Conservation (phyloP, 2,797 vertebrate species). For the Neosilurus mollespiculum region DNA sequence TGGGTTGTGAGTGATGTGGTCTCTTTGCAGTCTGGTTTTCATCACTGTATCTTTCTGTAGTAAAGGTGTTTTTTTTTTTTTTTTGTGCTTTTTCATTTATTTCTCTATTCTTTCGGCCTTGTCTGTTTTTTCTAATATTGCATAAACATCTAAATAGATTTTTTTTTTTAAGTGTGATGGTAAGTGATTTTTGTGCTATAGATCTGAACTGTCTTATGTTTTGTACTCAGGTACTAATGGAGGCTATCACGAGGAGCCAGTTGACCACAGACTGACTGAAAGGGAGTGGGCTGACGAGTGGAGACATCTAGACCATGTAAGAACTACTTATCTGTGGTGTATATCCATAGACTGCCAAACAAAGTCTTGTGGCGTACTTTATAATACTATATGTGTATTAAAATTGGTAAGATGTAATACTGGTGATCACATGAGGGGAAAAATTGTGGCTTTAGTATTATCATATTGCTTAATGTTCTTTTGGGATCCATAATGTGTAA, state of each 20-base stretch:
- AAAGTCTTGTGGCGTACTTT: background rate
- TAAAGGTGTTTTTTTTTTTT: conserved; percentile 21
- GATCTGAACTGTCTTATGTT: conserved; percentile 30
- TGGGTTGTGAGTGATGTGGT: conserved; percentile 58
- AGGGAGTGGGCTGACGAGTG: conserved; percentile 99
- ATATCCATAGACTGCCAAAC: background rate
- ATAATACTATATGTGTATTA: background rate
- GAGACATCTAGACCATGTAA: conserved; percentile 98
- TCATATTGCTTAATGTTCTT: background rate
- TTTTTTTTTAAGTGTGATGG: background rate
- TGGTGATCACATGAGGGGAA: background rate
- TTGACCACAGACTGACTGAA: conserved; percentile 97
- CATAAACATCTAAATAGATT: background rate
- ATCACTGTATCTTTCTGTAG: conserved; percentile 61
- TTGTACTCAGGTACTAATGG: conserved; percentile 85
- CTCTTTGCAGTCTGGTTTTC: conserved; percentile 68
- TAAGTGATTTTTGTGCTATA: background rate
- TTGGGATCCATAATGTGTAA: background rate
- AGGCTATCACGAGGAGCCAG: conserved; percentile 92
- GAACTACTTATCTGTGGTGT: conserved; percentile 48
- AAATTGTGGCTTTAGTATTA: background rate
- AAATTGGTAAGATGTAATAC: background rate
- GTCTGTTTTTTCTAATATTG: background rate
- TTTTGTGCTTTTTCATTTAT: conserved; percentile 50
- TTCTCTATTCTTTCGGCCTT: conserved; percentile 48